Base-by-base conservation (phyloP, 1,140 invertebrate genomes). In the Magallana ariakensis region DNA sequence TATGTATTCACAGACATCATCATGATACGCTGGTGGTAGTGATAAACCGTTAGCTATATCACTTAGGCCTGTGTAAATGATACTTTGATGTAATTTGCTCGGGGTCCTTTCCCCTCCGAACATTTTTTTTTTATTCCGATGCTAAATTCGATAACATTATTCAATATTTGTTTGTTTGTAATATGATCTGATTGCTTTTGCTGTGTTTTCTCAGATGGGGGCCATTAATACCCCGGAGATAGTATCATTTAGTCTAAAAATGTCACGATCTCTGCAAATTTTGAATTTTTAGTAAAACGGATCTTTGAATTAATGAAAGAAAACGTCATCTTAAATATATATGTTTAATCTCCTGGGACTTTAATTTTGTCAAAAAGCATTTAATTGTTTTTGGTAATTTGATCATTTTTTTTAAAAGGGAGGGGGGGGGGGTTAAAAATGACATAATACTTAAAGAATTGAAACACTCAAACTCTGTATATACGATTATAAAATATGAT, bases 111-210 rank as follows among this genome's bases (percentile, higher is more conserved):
- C 66, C 66, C 10, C 26, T 5, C 33, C 15, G 26, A 75, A 75
- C 66, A 75, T 75, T 11, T 26, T 26, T 60, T 60, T 46, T 46
- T 46, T 46, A 46, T 75, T 26, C 15, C 9, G 66, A 75, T 75
- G 19, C 22, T 75, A 11, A 10, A 26, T 5, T 26, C 7, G 66
- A 75, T 75, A 75, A 13, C 22, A 75, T 75, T 26, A 75, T 75
- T 33, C 66, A 75, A 75, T 75, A 75, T 75, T 75, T 75, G 66
- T 75, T 75, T 75, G 66, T 75, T 75, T 75, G 66, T 75, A 75
- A 75, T 75, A 13, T 26, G 66, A 75, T 75, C 66, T 3, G 22
- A 75, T 75, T 75, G 22, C 66, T 75, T 13, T 26, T 11, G 9
- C 66, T 26, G 66, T 75, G 22, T 75, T 75, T 75, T 75, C 33